Percentiles rank a stretch among this genome's conserved stretches.
Conservation (phyloP, 2,113 vertebrate genomes). For the Entomyzon cyanotis region DNA sequence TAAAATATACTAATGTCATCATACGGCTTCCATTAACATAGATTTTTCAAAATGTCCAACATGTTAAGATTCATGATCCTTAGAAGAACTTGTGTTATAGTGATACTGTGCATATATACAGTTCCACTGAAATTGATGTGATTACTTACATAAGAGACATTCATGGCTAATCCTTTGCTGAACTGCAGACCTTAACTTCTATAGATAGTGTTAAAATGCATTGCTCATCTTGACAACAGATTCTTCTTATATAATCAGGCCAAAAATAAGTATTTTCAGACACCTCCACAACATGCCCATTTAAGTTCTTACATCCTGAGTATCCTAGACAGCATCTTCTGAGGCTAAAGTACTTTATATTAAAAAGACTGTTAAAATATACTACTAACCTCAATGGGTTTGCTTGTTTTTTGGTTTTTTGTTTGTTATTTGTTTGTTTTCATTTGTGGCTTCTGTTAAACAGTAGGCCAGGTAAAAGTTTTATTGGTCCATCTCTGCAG, state of each 20-base stretch:
- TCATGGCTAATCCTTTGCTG: neutral
- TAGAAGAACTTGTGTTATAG: neutral
- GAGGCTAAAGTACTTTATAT: neutral
- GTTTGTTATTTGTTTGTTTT: neutral
- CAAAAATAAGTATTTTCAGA: neutral
- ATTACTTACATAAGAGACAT: neutral
- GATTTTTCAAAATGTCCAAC: neutral
- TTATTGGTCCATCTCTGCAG: neutral
- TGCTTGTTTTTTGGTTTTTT: neutral
- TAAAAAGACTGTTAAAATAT: neutral
- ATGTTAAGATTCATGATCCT: neutral
- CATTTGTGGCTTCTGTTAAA: neutral
- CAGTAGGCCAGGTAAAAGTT: neutral
- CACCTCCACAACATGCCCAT: neutral
- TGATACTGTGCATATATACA: no score
- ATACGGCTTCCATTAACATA: neutral
- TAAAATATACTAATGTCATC: neutral
- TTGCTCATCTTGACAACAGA: constrained; percentile 6
- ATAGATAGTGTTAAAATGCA: neutral
- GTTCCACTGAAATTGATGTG: neutral
- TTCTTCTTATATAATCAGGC: constrained; percentile 40
- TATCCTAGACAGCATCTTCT: neutral
- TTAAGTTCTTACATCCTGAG: neutral
- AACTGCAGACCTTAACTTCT: neutral
- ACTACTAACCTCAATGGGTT: neutral